These are phyloP conservation scores for Cisticola juncidis DNA, from an alignment of 2,113 vertebrate species.

Conservation along the genomic window DNA sequence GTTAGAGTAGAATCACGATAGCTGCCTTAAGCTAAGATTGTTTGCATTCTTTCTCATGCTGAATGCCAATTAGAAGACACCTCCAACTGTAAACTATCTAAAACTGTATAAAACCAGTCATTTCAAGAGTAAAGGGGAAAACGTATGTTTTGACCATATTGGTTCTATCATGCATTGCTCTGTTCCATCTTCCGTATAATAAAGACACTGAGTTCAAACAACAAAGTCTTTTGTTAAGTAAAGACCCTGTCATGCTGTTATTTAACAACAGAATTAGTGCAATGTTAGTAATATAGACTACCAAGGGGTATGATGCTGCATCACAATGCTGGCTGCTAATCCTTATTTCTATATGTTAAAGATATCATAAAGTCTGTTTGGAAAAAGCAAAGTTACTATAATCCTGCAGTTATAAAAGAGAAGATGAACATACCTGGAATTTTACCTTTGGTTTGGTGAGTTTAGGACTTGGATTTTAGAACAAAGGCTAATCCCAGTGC, in stretches of 20 bases:
- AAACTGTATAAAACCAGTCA: too few species aligned
- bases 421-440: neutral
- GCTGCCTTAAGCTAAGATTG: too few species aligned
- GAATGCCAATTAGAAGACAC: too few species aligned
- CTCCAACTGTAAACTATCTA: too few species aligned
- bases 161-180: too few species aligned
- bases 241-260: neutral
- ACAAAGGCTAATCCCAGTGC: neutral
- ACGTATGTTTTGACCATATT: too few species aligned
- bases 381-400: neutral
- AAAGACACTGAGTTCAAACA: neutral
- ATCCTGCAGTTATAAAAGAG: neutral
- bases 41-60: too few species aligned
- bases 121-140: too few species aligned
- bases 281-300: neutral
- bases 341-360: neutral
- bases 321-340: neutral
- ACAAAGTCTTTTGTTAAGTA: neutral
- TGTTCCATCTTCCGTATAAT: too few species aligned
- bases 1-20: too few species aligned
- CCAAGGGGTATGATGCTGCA: neutral
- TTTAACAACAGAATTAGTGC: neutral
- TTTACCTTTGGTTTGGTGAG: neutral
- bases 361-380: neutral
- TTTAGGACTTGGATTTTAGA: neutral